A percentile compares a stretch with the other conserved stretches of the same genome.
These are phyloP conservation scores for Oryzias woworae DNA, from an alignment of 2,113 vertebrate species.

Conservation along the genomic window DNA sequence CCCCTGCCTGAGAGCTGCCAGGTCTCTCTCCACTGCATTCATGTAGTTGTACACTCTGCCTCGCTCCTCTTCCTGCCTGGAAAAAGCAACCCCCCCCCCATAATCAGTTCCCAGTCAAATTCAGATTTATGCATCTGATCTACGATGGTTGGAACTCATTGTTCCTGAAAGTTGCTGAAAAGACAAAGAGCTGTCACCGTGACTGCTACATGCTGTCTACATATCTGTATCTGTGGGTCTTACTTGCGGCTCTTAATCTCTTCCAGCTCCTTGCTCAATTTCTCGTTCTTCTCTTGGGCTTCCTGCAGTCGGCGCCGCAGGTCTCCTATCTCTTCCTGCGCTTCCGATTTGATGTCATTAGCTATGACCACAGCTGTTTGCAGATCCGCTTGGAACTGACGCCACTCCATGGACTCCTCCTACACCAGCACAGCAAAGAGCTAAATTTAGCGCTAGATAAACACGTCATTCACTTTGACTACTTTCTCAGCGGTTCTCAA, in stretches of 20 bases:
- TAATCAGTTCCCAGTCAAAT: not conserved
- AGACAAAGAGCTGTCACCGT: constrained; percentile 1
- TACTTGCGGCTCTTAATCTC: constrained; percentile 96
- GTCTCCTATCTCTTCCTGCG: constrained; percentile 95
- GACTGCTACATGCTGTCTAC: not conserved
- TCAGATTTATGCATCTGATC: not conserved
- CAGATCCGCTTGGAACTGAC: constrained; percentile 95
- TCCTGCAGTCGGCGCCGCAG: constrained; percentile 89
- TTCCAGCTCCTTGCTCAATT: constrained; percentile 91
- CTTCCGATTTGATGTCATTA: constrained; percentile 96
- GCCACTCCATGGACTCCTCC: constrained; percentile 97
- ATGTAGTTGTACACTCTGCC: constrained; percentile 96
- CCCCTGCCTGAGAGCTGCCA: constrained; percentile 91
- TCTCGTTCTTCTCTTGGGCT: constrained; percentile 90
- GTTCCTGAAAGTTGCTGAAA: not conserved
- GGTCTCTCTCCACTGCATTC: constrained; percentile 93
- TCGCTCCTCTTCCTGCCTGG: constrained; percentile 93
- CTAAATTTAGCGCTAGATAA: not conserved
- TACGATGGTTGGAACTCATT: not conserved
- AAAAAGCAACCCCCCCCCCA: constrained; percentile 7
- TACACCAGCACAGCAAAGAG: constrained; percentile 35
- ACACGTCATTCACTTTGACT: not conserved
- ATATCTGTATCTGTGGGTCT: constrained; percentile 15
- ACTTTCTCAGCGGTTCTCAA: not conserved
- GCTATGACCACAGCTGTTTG: constrained; percentile 96